Base-by-base conservation (phyloP, 2,113 vertebrate genomes). In the Epinephelus moara region DNA sequence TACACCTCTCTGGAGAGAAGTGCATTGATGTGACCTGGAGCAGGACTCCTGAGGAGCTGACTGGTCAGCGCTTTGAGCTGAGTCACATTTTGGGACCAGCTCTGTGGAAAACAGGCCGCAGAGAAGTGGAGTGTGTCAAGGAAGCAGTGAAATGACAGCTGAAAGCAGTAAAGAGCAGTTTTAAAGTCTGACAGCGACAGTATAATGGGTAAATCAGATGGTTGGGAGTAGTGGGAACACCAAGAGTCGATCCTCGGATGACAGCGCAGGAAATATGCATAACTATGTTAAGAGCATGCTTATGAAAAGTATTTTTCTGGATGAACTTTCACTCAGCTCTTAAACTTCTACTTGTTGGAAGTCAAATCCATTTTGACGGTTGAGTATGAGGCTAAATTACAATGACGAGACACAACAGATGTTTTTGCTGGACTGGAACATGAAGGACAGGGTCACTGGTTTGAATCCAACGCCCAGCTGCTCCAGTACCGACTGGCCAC, bases 181-280 rank as follows among this genome's bases (percentile, higher is more conserved):
- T 82, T 30, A 74, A 33, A 49, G 49, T 76, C 45, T 49, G 57
- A 30, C 0, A 66, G 30, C 1, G 6, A 1, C 50, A 6, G 45
- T 42, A 14, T 78, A 57, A 88, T 76, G 6, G n/a, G 50, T 30
- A 63, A 85, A 83, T 79, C 85, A 85, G 82, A 75, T 68, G 85
- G 13, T 19, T 67, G 2, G 5, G 47, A 83, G 75, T 0, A 7
- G 71, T 19, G 74, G 70, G 37, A 72, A 75, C 57, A 21, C 27
- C 15, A 33, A 40, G 52, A 66, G 19, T 30, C 7, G 33, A 77
- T 80, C 59, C 40, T 45, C 18, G 2, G 69, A 30, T 5, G 68
- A 78, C 74, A 71, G 60, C 70, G 11, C 70, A 67, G 71, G 75
- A 79, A 56, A 63, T 75, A 12, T 21, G 73, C 64, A 42, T 62